Evolutionary conservation across 64 coral and sea anemone genomes (phyloP).

Genomic region (Catalaphyllia jardinei): DNA sequence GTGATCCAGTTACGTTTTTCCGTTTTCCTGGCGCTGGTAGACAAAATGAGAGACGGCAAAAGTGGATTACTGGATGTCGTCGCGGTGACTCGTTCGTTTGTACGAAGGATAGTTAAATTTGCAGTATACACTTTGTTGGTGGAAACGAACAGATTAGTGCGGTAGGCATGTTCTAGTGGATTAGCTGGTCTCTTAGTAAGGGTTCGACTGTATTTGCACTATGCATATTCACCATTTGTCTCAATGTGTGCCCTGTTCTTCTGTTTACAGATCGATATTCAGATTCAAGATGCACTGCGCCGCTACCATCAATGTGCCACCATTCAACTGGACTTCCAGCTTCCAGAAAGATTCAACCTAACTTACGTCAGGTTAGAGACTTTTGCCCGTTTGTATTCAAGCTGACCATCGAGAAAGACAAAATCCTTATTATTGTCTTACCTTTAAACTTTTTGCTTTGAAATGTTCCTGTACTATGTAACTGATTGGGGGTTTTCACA

Average conservation of each 20-base stretch:
- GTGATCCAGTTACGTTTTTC: too few relatives aligned
- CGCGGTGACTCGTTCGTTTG: too few relatives aligned
- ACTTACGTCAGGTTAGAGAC: slow-evolving; percentile 76
- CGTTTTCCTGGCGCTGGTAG: too few relatives aligned
- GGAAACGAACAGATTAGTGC: too few relatives aligned
- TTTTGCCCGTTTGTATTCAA: too few relatives aligned
- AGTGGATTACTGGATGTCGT: too few relatives aligned
- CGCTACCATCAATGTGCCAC: slow-evolving; percentile 98
- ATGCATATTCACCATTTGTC: not conserved
- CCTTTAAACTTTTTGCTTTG: not conserved
- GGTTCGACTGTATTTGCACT: not conserved
- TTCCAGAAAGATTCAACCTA: slow-evolving; percentile 96
- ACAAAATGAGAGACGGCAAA: too few relatives aligned
- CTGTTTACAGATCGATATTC: slow-evolving; percentile 87
- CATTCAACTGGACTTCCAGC: slow-evolving; percentile 97
- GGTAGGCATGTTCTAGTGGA: too few relatives aligned
- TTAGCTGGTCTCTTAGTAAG: too few relatives aligned
- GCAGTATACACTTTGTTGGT: too few relatives aligned
- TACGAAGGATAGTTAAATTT: too few relatives aligned
- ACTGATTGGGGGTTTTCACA: too few relatives aligned
- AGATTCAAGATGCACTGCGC: slow-evolving; percentile 88
- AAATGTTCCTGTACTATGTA: not conserved
- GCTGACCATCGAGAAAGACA: not conserved
- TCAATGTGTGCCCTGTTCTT: not conserved
- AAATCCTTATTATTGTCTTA: not conserved